Base-by-base conservation (phyloP, 64 coral and sea anemone genomes). In the Montipora efflorescens region DNA sequence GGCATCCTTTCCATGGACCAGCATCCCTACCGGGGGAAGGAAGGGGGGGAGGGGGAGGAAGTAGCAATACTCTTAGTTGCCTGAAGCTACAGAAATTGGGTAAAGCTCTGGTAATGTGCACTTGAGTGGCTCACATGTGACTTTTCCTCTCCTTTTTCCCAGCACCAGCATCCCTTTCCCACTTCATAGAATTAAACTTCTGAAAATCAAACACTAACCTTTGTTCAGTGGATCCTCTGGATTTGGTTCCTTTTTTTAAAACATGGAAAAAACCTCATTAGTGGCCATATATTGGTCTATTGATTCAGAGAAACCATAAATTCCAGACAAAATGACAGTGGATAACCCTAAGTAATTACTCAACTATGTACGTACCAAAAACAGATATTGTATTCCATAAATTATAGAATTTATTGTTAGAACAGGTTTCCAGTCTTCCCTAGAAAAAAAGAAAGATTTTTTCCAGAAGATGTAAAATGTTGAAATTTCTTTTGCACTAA, bases 401-500 rank as follows among this genome's bases (percentile, higher is more conserved):
- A 98, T 98, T 64, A 98, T 98, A 74, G 97, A 95, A 76, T 98
- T 98, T 28, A 98, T 98, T 71, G 97, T 98, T 83, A 98, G 87
- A 58, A 98, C 97, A 59, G 97, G 97, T 76, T 98, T 98, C 97
- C 97, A 98, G 88, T 98, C 97, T 87, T 98, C 97, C 82, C 97
- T 98, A 23, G 8, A 76, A 44, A 82, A 36, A 36, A 36, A 55
- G 91, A 18, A 55, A 68, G 90, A 15, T 15, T 59, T 49, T 68
- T 68, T 68, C 64, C 10, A 2, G 0, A 68, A 68, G 64, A 18
- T 8, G 11, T 4, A 11, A 57, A 57, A 11, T 0, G 53, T 36
- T 36, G 36, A 36, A 36, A 36, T 36, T 36, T 36, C 36, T 36
- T 36, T 36, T 36, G 36, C 36, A 36, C 36, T 36, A 36, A 36